A percentile compares a stretch with the other conserved stretches of the same genome.
phyloP scores from a whole-genome alignment of 1,140 invertebrate genomes.

The Belonocnema kinseyi region DNA sequence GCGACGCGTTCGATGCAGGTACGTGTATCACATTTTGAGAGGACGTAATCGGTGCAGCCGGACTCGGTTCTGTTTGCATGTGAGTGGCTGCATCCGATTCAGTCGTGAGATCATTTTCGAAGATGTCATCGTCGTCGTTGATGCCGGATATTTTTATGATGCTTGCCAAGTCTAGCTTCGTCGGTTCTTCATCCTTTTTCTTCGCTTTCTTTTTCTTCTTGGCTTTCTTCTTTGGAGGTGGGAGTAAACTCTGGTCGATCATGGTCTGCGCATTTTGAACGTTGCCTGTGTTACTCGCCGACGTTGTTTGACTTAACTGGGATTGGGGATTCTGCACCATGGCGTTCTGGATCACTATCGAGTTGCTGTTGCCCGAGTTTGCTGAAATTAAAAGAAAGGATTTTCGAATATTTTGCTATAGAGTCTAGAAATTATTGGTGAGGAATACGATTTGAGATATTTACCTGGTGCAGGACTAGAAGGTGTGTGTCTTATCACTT shows the following conservation, averaged over 20 bases:
- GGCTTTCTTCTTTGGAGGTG: slow-evolving; percentile 73
- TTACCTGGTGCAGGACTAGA: slow-evolving; percentile 73
- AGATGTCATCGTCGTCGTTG: slow-evolving; percentile 75
- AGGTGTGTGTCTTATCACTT: slow-evolving; percentile 73
- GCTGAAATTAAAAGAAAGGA: slow-evolving; percentile 47
- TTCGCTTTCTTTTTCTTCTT: slow-evolving; percentile 75
- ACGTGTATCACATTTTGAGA: slow-evolving; percentile 58
- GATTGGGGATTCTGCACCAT: slow-evolving; percentile 73
- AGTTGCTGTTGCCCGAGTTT: slow-evolving; percentile 65
- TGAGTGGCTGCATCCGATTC: slow-evolving; percentile 61
- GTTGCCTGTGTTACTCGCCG: slow-evolving; percentile 57
- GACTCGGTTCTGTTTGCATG: slow-evolving; percentile 48
- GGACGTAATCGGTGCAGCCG: slow-evolving; percentile 47
- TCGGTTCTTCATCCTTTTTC: slow-evolving; percentile 76
- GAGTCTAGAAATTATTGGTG: no score
- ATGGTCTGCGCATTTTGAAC: slow-evolving; percentile 61
- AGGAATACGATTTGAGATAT: slow-evolving; percentile 35
- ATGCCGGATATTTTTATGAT: slow-evolving; percentile 78
- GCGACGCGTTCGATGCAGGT: slow-evolving; percentile 46
- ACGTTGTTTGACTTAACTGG: slow-evolving; percentile 66
- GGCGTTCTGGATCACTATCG: slow-evolving; percentile 73
- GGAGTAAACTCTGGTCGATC: slow-evolving; percentile 68
- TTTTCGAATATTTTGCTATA: no score
- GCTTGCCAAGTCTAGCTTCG: slow-evolving; percentile 76
- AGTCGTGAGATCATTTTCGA: slow-evolving; percentile 66